These are phyloP conservation scores for Pissodes strobi DNA, from an alignment of 1,140 invertebrate genomes.

Conservation along the genomic window DNA sequence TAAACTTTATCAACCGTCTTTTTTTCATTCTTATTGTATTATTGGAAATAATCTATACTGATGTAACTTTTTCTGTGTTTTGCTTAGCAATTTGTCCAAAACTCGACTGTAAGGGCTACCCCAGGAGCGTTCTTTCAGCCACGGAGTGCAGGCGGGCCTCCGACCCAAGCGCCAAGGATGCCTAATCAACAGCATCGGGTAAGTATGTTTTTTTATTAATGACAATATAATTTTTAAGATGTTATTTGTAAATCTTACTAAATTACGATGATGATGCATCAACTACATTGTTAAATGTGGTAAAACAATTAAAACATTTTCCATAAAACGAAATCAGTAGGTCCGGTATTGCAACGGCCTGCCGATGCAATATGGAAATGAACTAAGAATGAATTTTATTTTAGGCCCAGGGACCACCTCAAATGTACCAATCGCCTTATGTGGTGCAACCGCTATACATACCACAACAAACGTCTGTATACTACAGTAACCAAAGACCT, in stretches of 20 bases:
- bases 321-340: too few species aligned
- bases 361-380: too few species aligned
- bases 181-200: conserved; percentile 46
- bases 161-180: conserved; percentile 48
- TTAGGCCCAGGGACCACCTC: conserved; percentile 21
- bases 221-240: too few species aligned
- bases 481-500: not conserved
- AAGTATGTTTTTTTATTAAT: conserved; percentile 20
- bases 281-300: too few species aligned
- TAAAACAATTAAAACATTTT: too few species aligned
- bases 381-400: too few species aligned
- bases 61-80: not conserved
- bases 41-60: too few species aligned
- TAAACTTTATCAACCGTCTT: too few species aligned
- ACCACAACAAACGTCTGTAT: not conserved
- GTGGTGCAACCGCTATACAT: conserved; percentile 9
- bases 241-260: too few species aligned
- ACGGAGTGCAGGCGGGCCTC: conserved; percentile 37
- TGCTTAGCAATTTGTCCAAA: conserved; percentile 28
- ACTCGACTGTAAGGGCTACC: not conserved
- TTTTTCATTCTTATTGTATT: too few species aligned
- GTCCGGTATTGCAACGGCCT: too few species aligned
- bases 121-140: not conserved
- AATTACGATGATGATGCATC: too few species aligned
- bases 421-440: conserved; percentile 12